A percentile compares a stretch with the other conserved stretches of the same genome.
Conservation (phyloP, 1,140 invertebrate species). For the Trinorchestia longiramus region DNA sequence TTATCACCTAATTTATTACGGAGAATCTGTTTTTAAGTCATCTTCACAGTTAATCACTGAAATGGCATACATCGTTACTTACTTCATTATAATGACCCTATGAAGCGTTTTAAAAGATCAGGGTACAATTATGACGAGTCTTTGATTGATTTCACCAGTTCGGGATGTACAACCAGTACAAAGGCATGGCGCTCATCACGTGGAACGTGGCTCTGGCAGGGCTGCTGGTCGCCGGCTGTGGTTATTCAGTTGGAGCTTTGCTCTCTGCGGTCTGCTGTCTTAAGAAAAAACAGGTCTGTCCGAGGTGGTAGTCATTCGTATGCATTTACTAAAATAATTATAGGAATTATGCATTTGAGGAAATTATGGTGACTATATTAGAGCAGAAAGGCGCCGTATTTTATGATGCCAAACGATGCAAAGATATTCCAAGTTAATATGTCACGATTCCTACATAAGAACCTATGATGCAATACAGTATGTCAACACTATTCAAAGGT, state of each 20-base stretch:
- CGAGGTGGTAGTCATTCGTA: no score
- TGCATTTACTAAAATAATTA: no score
- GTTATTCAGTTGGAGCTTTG: slow-evolving; percentile 60
- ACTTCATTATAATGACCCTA: not conserved
- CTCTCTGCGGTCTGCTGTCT: slow-evolving; percentile 59
- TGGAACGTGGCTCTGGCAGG: slow-evolving; percentile 60
- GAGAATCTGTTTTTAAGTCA: not conserved
- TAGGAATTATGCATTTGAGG: no score
- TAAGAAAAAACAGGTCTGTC: not conserved
- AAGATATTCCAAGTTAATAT: no score
- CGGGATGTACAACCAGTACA: slow-evolving; percentile 63
- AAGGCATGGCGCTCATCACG: slow-evolving; percentile 62
- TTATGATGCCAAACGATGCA: no score
- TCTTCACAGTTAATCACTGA: not conserved
- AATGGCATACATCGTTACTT: not conserved
- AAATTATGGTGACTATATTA: no score
- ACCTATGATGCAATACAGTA: no score
- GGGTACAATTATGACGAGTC: no score
- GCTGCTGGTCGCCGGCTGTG: slow-evolving; percentile 51
- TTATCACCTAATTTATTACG: not conserved
- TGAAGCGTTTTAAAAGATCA: no score
- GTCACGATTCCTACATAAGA: no score
- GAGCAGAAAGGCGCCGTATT: no score
- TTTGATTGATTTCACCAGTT: slow-evolving; percentile 42
- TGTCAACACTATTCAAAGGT: no score